phyloP scores from a whole-genome alignment of 2,888 invertebrate genomes.

The Priocnemis perturbator region DNA sequence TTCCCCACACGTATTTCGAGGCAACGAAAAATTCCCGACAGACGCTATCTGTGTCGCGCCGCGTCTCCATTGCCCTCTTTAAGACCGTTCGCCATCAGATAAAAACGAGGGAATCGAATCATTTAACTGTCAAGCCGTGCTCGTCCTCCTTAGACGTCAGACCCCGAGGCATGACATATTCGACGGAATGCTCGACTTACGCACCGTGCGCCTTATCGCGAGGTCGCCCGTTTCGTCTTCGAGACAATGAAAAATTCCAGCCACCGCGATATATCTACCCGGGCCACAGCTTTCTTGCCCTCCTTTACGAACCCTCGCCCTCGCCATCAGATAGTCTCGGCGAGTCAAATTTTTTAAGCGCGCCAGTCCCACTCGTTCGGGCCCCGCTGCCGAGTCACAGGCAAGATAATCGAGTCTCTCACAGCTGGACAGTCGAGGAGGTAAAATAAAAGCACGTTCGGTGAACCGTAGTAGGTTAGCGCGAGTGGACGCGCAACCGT shows the following conservation, averaged over 20 bases:
- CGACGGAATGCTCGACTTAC: too few species aligned
- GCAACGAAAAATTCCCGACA: neutral
- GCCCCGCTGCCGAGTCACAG: neutral
- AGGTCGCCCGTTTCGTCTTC: neutral
- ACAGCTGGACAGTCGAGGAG: slow-evolving; percentile 28
- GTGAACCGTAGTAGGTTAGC: slow-evolving; percentile 5
- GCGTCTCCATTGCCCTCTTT: neutral
- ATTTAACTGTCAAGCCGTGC: neutral
- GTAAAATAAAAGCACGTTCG: slow-evolving; percentile 18
- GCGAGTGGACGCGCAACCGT: neutral
- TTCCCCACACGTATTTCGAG: neutral
- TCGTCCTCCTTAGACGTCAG: too few species aligned
- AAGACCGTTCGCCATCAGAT: slow-evolving; percentile 5
- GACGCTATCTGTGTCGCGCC: neutral
- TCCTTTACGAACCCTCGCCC: slow-evolving; percentile 4
- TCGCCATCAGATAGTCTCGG: slow-evolving; percentile 18
- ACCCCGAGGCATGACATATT: neutral
- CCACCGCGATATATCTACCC: neutral
- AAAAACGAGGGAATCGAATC: slow-evolving; percentile 3
- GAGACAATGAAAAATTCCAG: slow-evolving; percentile 4
- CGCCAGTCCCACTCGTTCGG: neutral
- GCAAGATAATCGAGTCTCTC: slow-evolving; percentile 29
- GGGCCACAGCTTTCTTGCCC: too few species aligned
- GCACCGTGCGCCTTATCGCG: too few species aligned
- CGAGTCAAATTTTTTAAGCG: slow-evolving; percentile 16